Conservation (phyloP, 2,888 invertebrate species). For the Dromius quadrimaculatus region DNA sequence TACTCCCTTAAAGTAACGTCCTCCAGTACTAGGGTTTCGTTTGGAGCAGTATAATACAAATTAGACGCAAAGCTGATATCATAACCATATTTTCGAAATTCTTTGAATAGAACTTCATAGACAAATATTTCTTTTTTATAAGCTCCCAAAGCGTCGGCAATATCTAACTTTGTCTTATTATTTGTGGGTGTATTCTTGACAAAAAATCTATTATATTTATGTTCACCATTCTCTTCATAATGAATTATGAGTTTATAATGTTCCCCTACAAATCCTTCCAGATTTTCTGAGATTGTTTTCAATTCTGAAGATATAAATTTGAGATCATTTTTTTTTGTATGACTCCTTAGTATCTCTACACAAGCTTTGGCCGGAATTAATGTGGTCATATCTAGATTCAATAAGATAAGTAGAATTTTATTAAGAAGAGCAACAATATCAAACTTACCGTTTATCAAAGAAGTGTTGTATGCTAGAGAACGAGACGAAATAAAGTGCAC, state of each 20-base stretch:
- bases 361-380: not conserved
- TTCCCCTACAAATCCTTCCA: constrained; percentile 56
- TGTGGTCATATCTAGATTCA: not conserved
- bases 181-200: constrained; percentile 34
- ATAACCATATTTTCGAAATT: constrained; percentile 56
- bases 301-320: constrained; percentile 51
- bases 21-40: constrained; percentile 58
- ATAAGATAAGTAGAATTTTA: too few relatives aligned
- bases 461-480: too few relatives aligned
- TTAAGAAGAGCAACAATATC: too few relatives aligned
- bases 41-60: constrained; percentile 58
- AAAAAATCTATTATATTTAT: constrained; percentile 11
- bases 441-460: too few relatives aligned
- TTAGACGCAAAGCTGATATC: constrained; percentile 58
- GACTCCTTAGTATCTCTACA: constrained; percentile 7
- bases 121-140: constrained; percentile 61
- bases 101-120: constrained; percentile 57
- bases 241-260: constrained; percentile 55
- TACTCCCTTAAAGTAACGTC: constrained; percentile 57
- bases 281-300: constrained; percentile 53
- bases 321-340: not conserved
- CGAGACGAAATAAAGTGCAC: too few relatives aligned
- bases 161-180: not conserved
- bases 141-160: constrained; percentile 40
- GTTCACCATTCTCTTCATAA: not conserved